A percentile compares a stretch with the other conserved stretches of the same genome.
phyloP scores from a whole-genome alignment of 2,888 invertebrate species.

The Philhelius pedissequus region DNA sequence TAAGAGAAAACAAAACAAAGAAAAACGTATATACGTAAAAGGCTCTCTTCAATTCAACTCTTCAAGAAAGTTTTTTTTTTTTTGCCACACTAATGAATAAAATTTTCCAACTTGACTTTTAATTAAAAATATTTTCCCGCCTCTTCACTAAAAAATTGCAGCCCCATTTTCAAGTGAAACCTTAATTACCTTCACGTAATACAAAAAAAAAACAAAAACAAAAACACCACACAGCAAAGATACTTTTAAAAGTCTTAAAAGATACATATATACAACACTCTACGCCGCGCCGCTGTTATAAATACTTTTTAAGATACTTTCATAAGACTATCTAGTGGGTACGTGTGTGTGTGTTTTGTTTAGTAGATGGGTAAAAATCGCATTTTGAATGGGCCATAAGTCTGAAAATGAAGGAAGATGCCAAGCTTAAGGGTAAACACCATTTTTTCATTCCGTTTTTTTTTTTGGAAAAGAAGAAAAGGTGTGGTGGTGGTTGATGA shows the following conservation, averaged over 20 bases:
- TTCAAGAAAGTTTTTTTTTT: not conserved
- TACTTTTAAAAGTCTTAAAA: conserved; percentile 58
- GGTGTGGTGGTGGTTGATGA: conserved; percentile 26
- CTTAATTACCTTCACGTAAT: conserved; percentile 64
- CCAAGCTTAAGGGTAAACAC: conserved; percentile 42
- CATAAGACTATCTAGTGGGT: too few relatives aligned
- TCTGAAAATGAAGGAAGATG: conserved; percentile 43
- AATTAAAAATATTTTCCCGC: conserved; percentile 58
- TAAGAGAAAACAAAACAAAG: not conserved
- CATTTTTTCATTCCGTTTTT: not conserved
- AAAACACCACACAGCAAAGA: conserved; percentile 35
- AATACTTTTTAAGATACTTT: conserved; percentile 66
- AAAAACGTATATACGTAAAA: not conserved
- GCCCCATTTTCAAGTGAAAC: conserved; percentile 58
- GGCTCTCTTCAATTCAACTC: not conserved
- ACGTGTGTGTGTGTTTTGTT: conserved; percentile 7
- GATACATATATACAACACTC: conserved; percentile 45
- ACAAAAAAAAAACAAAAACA: conserved; percentile 27
- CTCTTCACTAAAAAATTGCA: conserved; percentile 8
- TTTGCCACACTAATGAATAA: conserved; percentile 56
- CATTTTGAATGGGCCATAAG: conserved; percentile 18
- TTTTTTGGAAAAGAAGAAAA: not conserved
- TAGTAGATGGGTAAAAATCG: not conserved
- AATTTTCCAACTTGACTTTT: conserved; percentile 62
- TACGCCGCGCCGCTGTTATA: conserved; percentile 13